A percentile compares a stretch with the other conserved stretches of the same genome.
phyloP scores from a whole-genome alignment of 37 sponge, comb jelly and placozoan species.

The Hormiphora californensis region DNA sequence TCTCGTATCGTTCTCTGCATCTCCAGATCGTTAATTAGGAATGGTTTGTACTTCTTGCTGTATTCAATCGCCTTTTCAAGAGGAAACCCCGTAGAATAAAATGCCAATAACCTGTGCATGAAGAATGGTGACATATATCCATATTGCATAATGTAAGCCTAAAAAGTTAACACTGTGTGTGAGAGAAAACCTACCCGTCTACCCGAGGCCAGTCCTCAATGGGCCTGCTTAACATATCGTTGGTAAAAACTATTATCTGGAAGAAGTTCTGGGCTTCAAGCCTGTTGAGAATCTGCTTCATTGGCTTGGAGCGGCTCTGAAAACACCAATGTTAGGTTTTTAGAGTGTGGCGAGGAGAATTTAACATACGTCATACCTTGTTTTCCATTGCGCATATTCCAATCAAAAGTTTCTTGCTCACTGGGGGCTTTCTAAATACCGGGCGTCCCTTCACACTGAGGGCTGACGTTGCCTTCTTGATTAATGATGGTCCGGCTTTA shows the following conservation, averaged over 20 bases:
- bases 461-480: constrained; percentile 22
- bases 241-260: constrained; percentile 69
- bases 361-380: constrained; percentile 61
- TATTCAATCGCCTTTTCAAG: constrained; percentile 84
- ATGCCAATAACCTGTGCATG: constrained; percentile 72
- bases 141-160: background rate
- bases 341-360: background rate
- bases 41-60: constrained; percentile 68
- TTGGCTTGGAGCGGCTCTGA: constrained; percentile 71
- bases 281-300: constrained; percentile 74
- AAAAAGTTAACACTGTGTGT: background rate
- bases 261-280: constrained; percentile 59
- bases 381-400: constrained; percentile 86
- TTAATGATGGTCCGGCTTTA: too few relatives aligned
- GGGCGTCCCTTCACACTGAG: background rate
- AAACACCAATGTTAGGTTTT: background rate
- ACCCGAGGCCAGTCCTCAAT: constrained; percentile 81
- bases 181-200: constrained; percentile 58
- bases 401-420: constrained; percentile 55
- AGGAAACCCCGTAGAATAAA: constrained; percentile 82
- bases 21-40: constrained; percentile 81
- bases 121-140: background rate
- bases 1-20: constrained; percentile 72
- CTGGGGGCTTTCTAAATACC: background rate
- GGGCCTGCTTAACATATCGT: constrained; percentile 66